Percentiles rank a stretch among this genome's conserved stretches.
Evolutionary conservation across 2,113 vertebrate genomes (phyloP).

Genomic region (Channa argus): DNA sequence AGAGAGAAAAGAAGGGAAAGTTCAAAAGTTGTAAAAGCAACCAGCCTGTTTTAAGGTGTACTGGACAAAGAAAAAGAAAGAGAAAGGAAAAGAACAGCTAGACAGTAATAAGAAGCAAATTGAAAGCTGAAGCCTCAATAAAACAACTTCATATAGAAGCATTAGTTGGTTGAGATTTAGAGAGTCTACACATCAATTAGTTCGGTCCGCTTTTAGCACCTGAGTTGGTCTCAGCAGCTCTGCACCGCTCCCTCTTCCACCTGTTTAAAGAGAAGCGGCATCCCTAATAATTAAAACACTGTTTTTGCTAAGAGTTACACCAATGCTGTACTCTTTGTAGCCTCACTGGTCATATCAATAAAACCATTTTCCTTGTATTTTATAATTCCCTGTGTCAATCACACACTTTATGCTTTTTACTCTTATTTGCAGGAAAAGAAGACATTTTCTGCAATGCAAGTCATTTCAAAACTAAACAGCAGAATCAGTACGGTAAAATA

Average conservation of each 20-base stretch:
- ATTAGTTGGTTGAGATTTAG: constrained; percentile 42
- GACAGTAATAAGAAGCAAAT: neutral
- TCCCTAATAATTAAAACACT: constrained; percentile 42
- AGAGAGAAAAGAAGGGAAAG: constrained; percentile 37
- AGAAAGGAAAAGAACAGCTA: constrained; percentile 3
- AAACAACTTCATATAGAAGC: constrained; percentile 33
- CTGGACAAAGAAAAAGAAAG: neutral
- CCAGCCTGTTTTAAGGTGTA: neutral
- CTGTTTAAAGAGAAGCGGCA: constrained; percentile 72
- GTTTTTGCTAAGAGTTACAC: neutral
- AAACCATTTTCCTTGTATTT: too few species aligned
- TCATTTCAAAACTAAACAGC: too few species aligned
- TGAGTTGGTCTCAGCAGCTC: constrained; percentile 58
- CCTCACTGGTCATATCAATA: too few species aligned
- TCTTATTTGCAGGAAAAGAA: too few species aligned
- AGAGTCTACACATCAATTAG: constrained; percentile 53
- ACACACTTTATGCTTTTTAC: too few species aligned
- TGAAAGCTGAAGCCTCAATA: constrained; percentile 35
- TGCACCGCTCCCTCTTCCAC: constrained; percentile 52
- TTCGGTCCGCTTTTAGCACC: constrained; percentile 56
- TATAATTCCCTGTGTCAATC: too few species aligned
- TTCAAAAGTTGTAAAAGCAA: constrained; percentile 22
- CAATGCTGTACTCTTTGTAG: too few species aligned
- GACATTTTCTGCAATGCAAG: too few species aligned
- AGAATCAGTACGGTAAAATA: too few species aligned